Conservation (phyloP, 1,140 invertebrate genomes). For the Platyscapa corneri region DNA sequence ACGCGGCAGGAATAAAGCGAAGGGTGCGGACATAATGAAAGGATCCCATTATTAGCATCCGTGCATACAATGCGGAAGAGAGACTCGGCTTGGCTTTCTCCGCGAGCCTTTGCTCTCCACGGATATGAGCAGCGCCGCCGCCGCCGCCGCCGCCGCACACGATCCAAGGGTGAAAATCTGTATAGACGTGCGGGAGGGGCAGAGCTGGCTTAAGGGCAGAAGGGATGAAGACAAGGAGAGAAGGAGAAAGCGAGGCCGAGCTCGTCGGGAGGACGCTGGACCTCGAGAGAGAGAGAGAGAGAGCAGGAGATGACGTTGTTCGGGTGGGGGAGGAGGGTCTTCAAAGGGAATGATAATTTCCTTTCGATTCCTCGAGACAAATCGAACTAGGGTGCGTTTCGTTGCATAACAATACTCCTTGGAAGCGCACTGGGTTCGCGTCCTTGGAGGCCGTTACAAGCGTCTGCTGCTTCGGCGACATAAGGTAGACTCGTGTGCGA, state of each 20-base stretch:
- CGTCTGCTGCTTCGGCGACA: too few relatives aligned
- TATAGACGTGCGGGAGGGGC: conserved; percentile 11
- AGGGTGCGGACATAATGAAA: conserved; percentile 31
- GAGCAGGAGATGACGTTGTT: too few relatives aligned
- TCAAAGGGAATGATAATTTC: not conserved
- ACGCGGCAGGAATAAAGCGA: not conserved
- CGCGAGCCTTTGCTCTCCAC: not conserved
- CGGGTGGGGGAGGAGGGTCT: not conserved
- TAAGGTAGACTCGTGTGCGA: not conserved
- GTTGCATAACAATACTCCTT: too few relatives aligned
- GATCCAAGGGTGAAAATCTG: conserved; percentile 36
- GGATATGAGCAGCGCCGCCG: not conserved
- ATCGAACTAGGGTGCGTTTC: not conserved
- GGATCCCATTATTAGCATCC: conserved; percentile 50
- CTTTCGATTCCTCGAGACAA: not conserved
- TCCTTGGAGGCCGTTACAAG: too few relatives aligned
- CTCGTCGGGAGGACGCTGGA: not conserved
- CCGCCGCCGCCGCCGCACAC: not conserved
- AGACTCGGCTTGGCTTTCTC: not conserved
- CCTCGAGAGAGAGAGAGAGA: not conserved
- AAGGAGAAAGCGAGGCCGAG: conserved; percentile 1
- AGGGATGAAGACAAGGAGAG: conserved; percentile 14
- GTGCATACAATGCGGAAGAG: conserved; percentile 36
- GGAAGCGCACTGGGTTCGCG: too few relatives aligned
- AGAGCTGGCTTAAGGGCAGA: not conserved